Conservation (phyloP, 2,797 vertebrate genomes). For the Forpus xanthops region DNA sequence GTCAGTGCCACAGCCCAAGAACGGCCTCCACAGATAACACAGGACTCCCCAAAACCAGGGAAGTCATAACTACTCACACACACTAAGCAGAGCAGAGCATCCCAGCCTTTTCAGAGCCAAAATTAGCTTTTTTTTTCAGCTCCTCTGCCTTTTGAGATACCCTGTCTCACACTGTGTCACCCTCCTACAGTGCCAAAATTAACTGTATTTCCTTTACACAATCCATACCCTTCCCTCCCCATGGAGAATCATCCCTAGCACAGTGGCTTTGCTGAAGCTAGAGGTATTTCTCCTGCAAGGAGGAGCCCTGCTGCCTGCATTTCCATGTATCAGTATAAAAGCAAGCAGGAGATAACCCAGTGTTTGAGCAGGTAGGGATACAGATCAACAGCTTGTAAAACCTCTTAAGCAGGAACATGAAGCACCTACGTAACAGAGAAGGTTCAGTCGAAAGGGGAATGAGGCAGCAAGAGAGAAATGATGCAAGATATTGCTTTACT, state of each 20-base stretch:
- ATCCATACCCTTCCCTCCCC: neutral
- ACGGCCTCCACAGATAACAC: neutral
- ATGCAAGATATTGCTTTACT: neutral
- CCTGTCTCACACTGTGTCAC: neutral
- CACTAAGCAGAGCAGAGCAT: neutral
- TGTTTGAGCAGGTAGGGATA: neutral
- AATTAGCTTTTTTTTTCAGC: neutral
- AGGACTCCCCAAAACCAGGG: neutral
- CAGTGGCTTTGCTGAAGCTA: neutral
- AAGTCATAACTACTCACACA: neutral
- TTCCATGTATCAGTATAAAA: rapidly evolving
- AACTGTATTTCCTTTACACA: neutral
- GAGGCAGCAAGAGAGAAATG: neutral
- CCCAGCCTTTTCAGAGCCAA: neutral
- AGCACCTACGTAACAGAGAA: neutral
- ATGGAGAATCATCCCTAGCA: neutral
- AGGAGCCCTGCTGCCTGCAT: neutral
- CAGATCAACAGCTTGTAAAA: neutral
- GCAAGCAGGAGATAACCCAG: neutral
- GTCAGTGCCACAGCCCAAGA: neutral
- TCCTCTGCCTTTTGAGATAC: neutral
- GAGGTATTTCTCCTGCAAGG: neutral
- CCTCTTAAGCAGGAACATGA: neutral
- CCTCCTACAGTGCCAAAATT: neutral
- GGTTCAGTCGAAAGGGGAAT: neutral